Conservation (phyloP, 2,888 invertebrate genomes). For the Pyrocoelia pectoralis region DNA sequence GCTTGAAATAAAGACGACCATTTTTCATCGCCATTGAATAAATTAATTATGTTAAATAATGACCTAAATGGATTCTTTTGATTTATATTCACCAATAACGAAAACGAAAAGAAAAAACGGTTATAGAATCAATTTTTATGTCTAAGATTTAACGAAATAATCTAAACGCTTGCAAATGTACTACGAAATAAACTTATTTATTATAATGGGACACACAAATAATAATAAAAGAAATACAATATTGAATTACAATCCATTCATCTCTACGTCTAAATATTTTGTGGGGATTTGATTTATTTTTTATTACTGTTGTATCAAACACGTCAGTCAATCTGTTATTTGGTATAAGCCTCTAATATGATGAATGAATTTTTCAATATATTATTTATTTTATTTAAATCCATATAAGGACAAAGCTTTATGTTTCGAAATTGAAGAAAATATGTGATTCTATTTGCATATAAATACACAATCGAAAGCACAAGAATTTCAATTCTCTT, state of each 20-base stretch:
- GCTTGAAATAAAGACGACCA: too few species aligned
- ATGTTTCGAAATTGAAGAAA: neutral
- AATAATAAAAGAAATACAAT: neutral
- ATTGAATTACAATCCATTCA: neutral
- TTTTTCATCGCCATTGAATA: neutral
- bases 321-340: conserved; percentile 1
- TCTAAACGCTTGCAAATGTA: neutral
- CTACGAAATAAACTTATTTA: neutral
- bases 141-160: neutral
- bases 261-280: neutral
- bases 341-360: neutral
- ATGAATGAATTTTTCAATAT: neutral
- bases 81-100: neutral
- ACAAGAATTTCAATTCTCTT: neutral
- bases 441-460: conserved; percentile 1
- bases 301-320: neutral
- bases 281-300: neutral
- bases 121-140: neutral
- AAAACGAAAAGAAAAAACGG: neutral
- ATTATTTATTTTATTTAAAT: neutral
- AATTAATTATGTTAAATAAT: neutral
- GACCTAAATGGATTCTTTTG: neutral
- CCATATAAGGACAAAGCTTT: neutral
- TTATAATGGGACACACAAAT: neutral
- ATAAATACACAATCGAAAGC: neutral